A percentile compares a stretch with the other conserved stretches of the same genome.
phyloP scores from a whole-genome alignment of 2,888 invertebrate species.

The Nephrotoma appendiculata region DNA sequence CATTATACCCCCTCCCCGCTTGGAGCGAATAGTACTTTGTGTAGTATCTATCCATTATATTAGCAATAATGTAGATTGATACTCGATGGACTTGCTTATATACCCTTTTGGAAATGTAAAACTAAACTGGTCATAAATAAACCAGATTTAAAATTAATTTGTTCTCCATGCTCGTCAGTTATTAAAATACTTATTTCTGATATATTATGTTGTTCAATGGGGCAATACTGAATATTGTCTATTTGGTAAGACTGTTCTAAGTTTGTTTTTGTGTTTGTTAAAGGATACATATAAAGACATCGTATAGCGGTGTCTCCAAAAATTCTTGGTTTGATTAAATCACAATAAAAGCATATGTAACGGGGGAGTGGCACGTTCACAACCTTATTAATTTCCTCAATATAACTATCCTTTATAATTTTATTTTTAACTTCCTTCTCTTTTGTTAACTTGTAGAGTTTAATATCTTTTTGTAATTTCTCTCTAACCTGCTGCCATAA shows the following conservation, averaged over 20 bases:
- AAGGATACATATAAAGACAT: background rate
- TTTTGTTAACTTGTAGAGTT: background rate
- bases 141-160: background rate
- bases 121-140: background rate
- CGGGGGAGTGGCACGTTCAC: background rate
- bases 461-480: background rate
- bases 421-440: background rate
- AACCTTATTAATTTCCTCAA: background rate
- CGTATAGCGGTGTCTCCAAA: background rate
- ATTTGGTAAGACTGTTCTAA: background rate
- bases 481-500: background rate
- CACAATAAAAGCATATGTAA: background rate
- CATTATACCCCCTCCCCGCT: background rate
- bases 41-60: background rate
- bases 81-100: background rate
- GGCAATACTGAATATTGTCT: too few species aligned
- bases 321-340: background rate
- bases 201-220: background rate
- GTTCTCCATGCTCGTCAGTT: background rate
- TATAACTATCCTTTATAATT: background rate
- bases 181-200: background rate
- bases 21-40: background rate
- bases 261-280: background rate
- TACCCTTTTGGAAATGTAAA: background rate
- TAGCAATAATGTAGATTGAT: background rate